Evolutionary conservation across 1,140 invertebrate genomes (phyloP).

Genomic region (Heliconius himera): DNA sequence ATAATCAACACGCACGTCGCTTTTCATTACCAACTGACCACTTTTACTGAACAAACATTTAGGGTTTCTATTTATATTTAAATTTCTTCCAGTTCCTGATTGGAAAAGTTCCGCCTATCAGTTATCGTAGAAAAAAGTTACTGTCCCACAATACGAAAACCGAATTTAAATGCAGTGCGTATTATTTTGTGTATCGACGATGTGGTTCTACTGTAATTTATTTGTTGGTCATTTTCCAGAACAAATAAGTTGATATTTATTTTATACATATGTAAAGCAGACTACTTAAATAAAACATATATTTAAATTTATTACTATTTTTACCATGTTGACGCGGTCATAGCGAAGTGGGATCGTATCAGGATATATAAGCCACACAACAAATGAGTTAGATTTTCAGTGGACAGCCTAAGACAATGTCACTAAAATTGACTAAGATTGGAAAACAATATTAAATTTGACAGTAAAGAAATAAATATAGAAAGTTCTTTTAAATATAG

Average conservation of each 20-base stretch:
- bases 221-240: slow-evolving; percentile 12
- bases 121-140: slow-evolving; percentile 53
- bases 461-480: too few relatives aligned
- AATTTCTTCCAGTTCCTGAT: slow-evolving; percentile 60
- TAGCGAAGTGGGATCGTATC: not conserved
- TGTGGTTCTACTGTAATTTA: slow-evolving; percentile 17
- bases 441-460: too few relatives aligned
- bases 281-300: not conserved
- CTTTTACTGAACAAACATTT: slow-evolving; percentile 55
- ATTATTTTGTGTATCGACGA: not conserved
- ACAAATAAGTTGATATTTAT: slow-evolving; percentile 3
- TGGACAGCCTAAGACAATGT: too few relatives aligned
- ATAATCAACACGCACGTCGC: slow-evolving; percentile 35
- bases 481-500: too few relatives aligned
- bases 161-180: slow-evolving; percentile 22
- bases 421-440: too few relatives aligned
- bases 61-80: slow-evolving; percentile 65
- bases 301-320: not conserved
- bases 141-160: slow-evolving; percentile 28
- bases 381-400: too few relatives aligned
- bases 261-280: not conserved
- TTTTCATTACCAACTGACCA: slow-evolving; percentile 72
- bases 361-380: too few relatives aligned
- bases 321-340: not conserved
- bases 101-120: slow-evolving; percentile 60